Percentiles rank a stretch among this genome's conserved stretches.
These are phyloP conservation scores for Lates japonicus DNA, from an alignment of 2,797 vertebrate genomes.

Conservation along the genomic window DNA sequence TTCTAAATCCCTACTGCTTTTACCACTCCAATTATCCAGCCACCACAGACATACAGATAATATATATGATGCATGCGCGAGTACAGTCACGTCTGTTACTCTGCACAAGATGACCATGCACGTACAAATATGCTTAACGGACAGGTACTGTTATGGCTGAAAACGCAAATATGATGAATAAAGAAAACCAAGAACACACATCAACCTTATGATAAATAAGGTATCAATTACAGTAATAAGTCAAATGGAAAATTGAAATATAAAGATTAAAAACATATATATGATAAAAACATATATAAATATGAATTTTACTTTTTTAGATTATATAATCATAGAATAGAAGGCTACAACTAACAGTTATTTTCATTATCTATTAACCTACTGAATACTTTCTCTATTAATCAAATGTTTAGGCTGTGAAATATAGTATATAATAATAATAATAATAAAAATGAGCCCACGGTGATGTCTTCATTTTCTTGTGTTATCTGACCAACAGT, in stretches of 20 bases:
- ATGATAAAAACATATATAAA: neutral
- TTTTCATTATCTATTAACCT: neutral
- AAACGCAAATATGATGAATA: neutral
- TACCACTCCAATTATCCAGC: constrained; percentile 67
- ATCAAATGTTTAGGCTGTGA: too few relatives aligned
- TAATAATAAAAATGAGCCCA: too few relatives aligned
- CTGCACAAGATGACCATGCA: constrained; percentile 10
- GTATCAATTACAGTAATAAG: neutral
- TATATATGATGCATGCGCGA: constrained; percentile 31
- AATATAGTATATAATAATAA: too few relatives aligned
- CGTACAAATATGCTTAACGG: neutral
- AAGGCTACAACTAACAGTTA: neutral
- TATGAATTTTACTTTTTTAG: neutral
- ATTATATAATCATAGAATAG: neutral
- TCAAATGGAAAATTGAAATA: neutral
- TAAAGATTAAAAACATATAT: neutral
- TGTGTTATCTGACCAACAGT: neutral
- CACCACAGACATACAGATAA: constrained; percentile 55
- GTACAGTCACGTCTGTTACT: constrained; percentile 29
- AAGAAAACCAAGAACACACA: neutral
- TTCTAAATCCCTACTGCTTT: constrained; percentile 72
- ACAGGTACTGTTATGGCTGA: neutral
- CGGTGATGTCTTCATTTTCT: neutral
- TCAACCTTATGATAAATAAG: neutral
- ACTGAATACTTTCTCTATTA: neutral